These are phyloP conservation scores for Ridgeia piscesae DNA, from an alignment of 1,140 invertebrate species.

Conservation along the genomic window DNA sequence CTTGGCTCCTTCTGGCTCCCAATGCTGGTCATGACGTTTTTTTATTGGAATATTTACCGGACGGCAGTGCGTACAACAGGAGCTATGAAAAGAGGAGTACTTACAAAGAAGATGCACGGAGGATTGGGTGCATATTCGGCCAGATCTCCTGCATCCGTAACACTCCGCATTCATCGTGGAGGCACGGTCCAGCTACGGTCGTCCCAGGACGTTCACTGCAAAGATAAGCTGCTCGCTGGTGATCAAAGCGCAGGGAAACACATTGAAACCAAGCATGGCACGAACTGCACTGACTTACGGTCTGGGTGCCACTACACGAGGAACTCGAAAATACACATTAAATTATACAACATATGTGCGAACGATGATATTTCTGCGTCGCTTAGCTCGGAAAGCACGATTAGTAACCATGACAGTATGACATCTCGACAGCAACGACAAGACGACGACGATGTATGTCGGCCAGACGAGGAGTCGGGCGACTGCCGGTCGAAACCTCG, in stretches of 20 bases:
- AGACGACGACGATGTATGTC: neutral
- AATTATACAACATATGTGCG: neutral
- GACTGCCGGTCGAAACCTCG: neutral
- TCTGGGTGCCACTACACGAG: neutral
- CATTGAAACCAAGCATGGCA: neutral
- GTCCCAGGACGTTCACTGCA: neutral
- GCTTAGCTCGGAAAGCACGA: neutral
- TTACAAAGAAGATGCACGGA: conserved; percentile 50
- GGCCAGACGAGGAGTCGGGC: neutral
- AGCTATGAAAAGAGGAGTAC: conserved; percentile 42
- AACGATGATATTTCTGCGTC: neutral
- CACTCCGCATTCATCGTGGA: conserved; percentile 29
- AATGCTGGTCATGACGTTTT: conserved; percentile 94
- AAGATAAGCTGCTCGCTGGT: neutral
- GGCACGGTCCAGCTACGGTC: neutral
- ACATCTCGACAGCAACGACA: neutral
- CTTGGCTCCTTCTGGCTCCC: conserved; percentile 91
- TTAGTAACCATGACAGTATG: neutral
- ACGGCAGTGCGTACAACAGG: conserved; percentile 80
- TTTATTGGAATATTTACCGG: conserved; percentile 91
- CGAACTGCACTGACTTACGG: neutral
- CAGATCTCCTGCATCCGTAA: neutral
- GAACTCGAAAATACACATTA: neutral
- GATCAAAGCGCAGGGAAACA: neutral
- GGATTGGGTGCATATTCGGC: neutral